phyloP scores from a whole-genome alignment of 2,113 vertebrate genomes.

The Pholis gunnellus region DNA sequence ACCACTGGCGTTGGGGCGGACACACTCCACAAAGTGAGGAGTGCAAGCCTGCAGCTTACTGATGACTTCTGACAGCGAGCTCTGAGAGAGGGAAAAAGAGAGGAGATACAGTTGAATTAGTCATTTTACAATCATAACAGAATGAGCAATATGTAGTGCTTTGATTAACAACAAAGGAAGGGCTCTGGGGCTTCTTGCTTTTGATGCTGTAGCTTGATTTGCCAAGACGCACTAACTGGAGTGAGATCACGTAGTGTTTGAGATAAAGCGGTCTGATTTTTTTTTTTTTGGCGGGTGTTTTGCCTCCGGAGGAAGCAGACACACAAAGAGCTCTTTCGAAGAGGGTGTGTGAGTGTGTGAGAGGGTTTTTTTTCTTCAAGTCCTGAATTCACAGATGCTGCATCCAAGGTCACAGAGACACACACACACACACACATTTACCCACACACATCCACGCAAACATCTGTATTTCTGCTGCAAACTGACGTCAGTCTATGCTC shows the following conservation, averaged over 20 bases:
- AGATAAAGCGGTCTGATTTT: constrained; percentile 59
- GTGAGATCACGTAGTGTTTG: constrained; percentile 41
- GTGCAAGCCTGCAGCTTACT: constrained; percentile 89
- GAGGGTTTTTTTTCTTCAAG: constrained; percentile 35
- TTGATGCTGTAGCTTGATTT: constrained; percentile 32
- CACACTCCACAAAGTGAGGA: constrained; percentile 90
- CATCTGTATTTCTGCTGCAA: constrained; percentile 35
- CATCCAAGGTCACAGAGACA: constrained; percentile 40
- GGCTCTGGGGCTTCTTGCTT: not conserved
- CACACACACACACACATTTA: constrained; percentile 24
- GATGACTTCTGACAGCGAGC: constrained; percentile 89
- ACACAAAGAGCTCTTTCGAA: constrained; percentile 65
- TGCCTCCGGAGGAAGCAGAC: constrained; percentile 38
- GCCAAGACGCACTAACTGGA: not conserved
- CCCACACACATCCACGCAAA: constrained; percentile 22
- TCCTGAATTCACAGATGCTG: constrained; percentile 43
- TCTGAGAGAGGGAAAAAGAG: constrained; percentile 77
- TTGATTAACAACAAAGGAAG: constrained; percentile 7
- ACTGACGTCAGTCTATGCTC: constrained; percentile 61
- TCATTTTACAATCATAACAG: not conserved
- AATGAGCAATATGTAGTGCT: not conserved
- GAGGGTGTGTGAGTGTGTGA: constrained; percentile 37
- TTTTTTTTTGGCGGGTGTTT: constrained; percentile 28
- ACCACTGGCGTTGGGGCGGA: constrained; percentile 89
- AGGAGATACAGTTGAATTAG: not conserved